Base-by-base conservation (phyloP, 2,113 vertebrate species). In the Pelusios castaneus region DNA sequence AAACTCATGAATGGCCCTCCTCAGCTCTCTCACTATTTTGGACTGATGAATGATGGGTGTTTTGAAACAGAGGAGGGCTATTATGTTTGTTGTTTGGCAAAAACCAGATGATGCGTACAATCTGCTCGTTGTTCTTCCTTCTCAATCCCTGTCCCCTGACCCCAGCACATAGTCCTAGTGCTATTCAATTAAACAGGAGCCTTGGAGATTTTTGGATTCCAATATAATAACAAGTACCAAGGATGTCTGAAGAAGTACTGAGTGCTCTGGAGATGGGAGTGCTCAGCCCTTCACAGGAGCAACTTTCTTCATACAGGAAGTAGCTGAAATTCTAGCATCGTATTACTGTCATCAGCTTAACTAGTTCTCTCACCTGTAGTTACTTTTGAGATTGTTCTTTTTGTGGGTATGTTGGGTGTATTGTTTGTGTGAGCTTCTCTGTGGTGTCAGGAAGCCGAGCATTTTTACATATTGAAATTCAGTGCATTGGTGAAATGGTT, bases 401-500 rank as follows among this genome's bases (percentile, higher is more conserved):
- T 52, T 24, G 31, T 73, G 4, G 82, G 7, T 84, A 9, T 54
- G 34, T 19, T 10, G 4, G 0, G 47, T 34, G 17, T 89, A 17
- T 14, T 86, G 70, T 38, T 13, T 5, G 60, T 2, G 21, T 34
- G 24, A 55, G 89, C 52, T 77, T 19, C 54, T 84, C 47, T 11
- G 43, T 49, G 73, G 73, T 17, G 12, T 52, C 21, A 47, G 22
- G 76, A 84, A 92, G 27, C 10, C 27, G 80, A 87, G 24, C 93
- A 63, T n/a, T 94, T 88, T 56, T 43, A 8, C 19, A 19, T 24
- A 31, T 17, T 60, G 84, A 29, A 82, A 76, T 29, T 10, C 22
- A 79, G 34, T 89, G 82, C 5, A 1, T 87, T 91, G 89, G 49
- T 63, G 87, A 94, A 92, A 87, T 24, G 60, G 14, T 82, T 81